Base-by-base conservation (phyloP, 2,797 vertebrate species). In the Heliangelus exortis region DNA sequence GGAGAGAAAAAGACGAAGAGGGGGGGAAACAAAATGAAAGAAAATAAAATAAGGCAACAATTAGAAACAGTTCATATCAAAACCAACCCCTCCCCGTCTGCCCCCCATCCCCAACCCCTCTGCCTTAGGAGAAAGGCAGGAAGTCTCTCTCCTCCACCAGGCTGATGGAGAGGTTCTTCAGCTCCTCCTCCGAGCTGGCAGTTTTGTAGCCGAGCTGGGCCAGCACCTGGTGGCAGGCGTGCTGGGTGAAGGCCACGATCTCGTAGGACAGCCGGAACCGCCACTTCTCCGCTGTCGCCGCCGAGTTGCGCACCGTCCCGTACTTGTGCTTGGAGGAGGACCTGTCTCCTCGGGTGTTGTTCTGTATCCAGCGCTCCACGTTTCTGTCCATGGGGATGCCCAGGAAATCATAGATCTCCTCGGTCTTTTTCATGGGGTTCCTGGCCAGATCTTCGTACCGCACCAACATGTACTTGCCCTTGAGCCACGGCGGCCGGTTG, bases 401-500 rank as follows among this genome's bases (percentile, higher is more conserved):
- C 93, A 99, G 97, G 96, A 98, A 99, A 58, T 98, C 98, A 1
- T 99, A 99, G 92, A 99, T 99, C 98, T 99, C 99, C 97, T 98
- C 98, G 0, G 99, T 99, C 97, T 99, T 99, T 91, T 98, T 98
- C 93, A 99, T 98, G 25, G 99, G 99, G 91, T 98, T 98, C 91
- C 98, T 96, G 22, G 99, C 99, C 97, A 99, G 97, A 96, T 99
- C 99, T 98, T 99, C 99, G 0, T 99, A 99, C 80, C 99, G 98
- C 91, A 99, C 98, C 95, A 99, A 88, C 99, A 99, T 99, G 97
- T 99, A 99, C 94, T 98, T 99, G 94, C 99, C 99, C 96, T 98
- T 99, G 76, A 99, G 98, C 99, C 99, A 99, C 0, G 97, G 87
- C 0, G 99, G 99, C 84, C 98, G 97, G 91, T 93, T 98, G 87